Evolutionary conservation across 2,113 vertebrate genomes (phyloP), one percentile per base, ranked within the genome.

Genomic region (Muntiacus reevesi): DNA sequence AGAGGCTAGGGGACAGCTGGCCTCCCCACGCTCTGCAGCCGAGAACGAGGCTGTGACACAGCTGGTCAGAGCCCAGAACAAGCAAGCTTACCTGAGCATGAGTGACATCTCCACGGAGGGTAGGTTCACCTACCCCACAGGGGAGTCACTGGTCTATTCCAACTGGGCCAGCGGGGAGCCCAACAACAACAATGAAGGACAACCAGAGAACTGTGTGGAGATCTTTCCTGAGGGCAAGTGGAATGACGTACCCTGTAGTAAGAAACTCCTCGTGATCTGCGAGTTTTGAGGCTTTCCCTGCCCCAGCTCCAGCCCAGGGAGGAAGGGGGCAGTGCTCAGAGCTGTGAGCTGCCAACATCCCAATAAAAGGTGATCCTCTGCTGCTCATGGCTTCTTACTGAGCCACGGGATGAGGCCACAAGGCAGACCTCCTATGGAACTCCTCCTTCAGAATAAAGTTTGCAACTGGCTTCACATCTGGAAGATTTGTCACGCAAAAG

Each of bases 151-250:
- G 57, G 74, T 4, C 43, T 99, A 98, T 30, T 92, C 96, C 52
- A 98, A 98, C 79, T 99, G 98, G 98, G 87, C 54, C 7, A 50
- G 74, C 0, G 95, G 96, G 43, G 98, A 99, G 43, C 98, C 98
- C 62, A 98, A 98, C 81, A 95, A 98, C 17, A 30, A 86, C 0
- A 17, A 57, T 0, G 94, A 60, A 0, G 2, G 67, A 40, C 47
- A 47, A 47, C 8, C 17, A 0, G 98, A 99, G 57, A 45, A 98
- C 88, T 99, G 98, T 45, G 98, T 98, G 57, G 98, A 98, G 89
- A 30, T 98, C 50, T 87, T 40, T 17, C 13, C 27, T 59, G 97
- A 97, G 0, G 98, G 98, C 60, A 96, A 98, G 33, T 99, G 98
- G 98, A 98, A 99, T 0, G 98, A 98, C 59, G 84, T 21, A 28